phyloP scores from a whole-genome alignment of 2,113 vertebrate genomes.

The Xenus cinereus region DNA sequence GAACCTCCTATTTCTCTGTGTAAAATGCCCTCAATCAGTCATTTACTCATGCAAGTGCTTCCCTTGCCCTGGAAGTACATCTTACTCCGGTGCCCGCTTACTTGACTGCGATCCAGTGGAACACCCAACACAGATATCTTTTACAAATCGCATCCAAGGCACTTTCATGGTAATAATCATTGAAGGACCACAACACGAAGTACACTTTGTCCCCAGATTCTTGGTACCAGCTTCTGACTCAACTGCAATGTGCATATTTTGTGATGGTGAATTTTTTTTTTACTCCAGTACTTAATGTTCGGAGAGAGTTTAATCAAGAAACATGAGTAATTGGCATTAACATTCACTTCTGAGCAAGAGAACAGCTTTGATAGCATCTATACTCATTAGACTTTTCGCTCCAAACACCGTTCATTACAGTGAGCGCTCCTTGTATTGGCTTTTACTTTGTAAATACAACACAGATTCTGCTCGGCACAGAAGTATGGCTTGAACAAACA shows the following conservation, averaged over 20 bases:
- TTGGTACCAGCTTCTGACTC: background rate
- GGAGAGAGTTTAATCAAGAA: slow-evolving; percentile 53
- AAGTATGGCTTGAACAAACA: background rate
- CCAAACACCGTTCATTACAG: slow-evolving; percentile 36
- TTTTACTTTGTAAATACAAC: slow-evolving; percentile 39
- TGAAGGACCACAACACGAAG: background rate
- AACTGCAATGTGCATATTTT: background rate
- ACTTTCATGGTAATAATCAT: background rate
- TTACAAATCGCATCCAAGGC: background rate
- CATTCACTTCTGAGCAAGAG: slow-evolving; percentile 42
- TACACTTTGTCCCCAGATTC: background rate
- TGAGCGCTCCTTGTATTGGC: background rate
- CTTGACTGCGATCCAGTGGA: background rate
- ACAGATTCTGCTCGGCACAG: background rate
- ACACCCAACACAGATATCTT: background rate
- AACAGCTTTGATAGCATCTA: slow-evolving; percentile 62
- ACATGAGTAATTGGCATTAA: slow-evolving; percentile 61
- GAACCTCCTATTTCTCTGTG: background rate
- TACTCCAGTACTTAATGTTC: slow-evolving; percentile 32
- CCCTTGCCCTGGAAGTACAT: background rate
- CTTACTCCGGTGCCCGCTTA: background rate
- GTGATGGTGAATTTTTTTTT: background rate
- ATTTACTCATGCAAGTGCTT: background rate
- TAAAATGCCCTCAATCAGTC: background rate
- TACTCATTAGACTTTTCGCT: slow-evolving; percentile 29